Percentiles rank a stretch among this genome's conserved stretches.
Evolutionary conservation across 2,797 vertebrate species (phyloP).

Genomic region (Poecilia wingei): DNA sequence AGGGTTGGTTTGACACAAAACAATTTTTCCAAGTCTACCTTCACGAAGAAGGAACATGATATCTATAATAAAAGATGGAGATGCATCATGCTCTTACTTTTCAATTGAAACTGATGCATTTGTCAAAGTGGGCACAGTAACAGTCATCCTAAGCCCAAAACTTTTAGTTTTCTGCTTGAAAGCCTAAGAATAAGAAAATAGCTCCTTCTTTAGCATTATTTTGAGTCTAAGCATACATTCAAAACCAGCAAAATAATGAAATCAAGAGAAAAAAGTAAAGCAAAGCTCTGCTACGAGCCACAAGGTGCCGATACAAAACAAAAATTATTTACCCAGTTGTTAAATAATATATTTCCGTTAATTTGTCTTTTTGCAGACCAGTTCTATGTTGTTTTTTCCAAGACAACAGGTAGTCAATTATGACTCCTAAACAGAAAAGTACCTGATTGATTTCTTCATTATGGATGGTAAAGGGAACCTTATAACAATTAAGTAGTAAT

Average conservation of each 20-base stretch:
- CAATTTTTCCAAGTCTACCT: background rate
- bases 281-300: background rate
- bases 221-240: background rate
- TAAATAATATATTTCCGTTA: background rate
- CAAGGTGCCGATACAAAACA: too few species aligned
- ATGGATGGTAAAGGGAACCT: background rate
- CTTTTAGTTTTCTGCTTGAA: background rate
- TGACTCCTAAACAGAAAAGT: background rate
- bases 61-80: background rate
- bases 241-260: background rate
- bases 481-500: background rate
- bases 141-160: background rate
- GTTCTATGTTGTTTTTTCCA: background rate
- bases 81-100: background rate
- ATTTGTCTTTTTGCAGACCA: background rate
- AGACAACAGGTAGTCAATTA: background rate
- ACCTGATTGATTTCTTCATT: background rate
- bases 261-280: background rate
- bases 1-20: background rate
- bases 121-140: background rate
- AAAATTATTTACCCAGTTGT: background rate
- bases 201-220: background rate
- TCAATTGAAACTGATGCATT: background rate
- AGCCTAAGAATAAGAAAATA: background rate
- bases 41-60: background rate